These are phyloP conservation scores for Euura saliciscinereae DNA, from an alignment of 1,140 invertebrate genomes.

Conservation along the genomic window DNA sequence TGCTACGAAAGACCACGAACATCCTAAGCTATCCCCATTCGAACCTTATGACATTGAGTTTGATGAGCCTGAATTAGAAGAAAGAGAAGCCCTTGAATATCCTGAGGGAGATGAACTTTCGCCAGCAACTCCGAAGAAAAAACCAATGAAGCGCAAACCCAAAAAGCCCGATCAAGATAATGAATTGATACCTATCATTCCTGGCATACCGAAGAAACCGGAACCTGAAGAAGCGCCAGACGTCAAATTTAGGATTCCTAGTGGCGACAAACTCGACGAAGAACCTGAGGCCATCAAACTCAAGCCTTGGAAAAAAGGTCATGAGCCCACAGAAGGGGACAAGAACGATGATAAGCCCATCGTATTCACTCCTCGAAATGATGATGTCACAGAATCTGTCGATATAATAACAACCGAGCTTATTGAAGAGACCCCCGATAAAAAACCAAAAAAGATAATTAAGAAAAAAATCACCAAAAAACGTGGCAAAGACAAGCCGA, in stretches of 20 bases:
- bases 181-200: constrained; percentile 24
- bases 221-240: constrained; percentile 27
- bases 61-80: constrained; percentile 25
- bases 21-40: constrained; percentile 27
- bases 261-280: constrained; percentile 26
- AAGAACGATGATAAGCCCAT: constrained; percentile 29
- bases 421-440: constrained; percentile 28
- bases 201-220: constrained; percentile 24
- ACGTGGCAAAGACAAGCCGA: constrained; percentile 35
- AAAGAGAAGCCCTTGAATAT: constrained; percentile 20
- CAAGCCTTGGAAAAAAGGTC: constrained; percentile 33
- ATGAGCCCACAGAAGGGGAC: constrained; percentile 32
- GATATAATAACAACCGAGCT: constrained; percentile 26
- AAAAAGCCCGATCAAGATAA: constrained; percentile 24
- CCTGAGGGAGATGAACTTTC: constrained; percentile 24
- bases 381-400: constrained; percentile 20
- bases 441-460: constrained; percentile 25
- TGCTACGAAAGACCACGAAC: constrained; percentile 22
- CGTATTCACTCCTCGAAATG: constrained; percentile 19
- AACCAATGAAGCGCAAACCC: constrained; percentile 26
- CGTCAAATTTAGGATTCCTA: constrained; percentile 23
- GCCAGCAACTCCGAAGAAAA: constrained; percentile 17
- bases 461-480: constrained; percentile 46
- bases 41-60: constrained; percentile 30
- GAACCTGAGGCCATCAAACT: constrained; percentile 30